phyloP scores from a whole-genome alignment of 2,888 invertebrate genomes.

The Folsomia candida region DNA sequence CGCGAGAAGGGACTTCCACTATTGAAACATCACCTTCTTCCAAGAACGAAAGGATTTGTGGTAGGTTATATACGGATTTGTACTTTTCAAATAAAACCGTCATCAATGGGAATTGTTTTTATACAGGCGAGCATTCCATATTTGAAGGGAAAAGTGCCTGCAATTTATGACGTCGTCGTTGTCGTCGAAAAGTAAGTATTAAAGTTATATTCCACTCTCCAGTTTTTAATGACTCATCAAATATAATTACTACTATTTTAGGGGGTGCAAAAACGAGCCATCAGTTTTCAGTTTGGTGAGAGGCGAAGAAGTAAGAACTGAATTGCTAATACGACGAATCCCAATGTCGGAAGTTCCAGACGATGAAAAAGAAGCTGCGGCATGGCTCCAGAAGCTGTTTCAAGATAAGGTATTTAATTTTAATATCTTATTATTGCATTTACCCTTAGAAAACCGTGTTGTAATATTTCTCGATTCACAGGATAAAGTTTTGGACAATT shows the following conservation, averaged over 20 bases:
- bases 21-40: slow-evolving; percentile 84
- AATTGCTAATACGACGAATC: slow-evolving; percentile 76
- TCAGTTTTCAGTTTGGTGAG: slow-evolving; percentile 44
- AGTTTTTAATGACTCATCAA: not conserved
- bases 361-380: slow-evolving; percentile 69
- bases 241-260: slow-evolving; percentile 7
- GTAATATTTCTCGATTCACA: slow-evolving; percentile 54
- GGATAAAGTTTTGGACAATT: slow-evolving; percentile 74
- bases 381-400: slow-evolving; percentile 80
- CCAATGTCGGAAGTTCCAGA: slow-evolving; percentile 76
- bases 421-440: slow-evolving; percentile 45
- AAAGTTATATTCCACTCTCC: not conserved
- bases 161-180: slow-evolving; percentile 73
- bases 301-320: slow-evolving; percentile 70
- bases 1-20: slow-evolving; percentile 77
- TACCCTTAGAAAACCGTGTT: not conserved
- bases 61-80: no score
- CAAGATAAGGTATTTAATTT: slow-evolving; percentile 61
- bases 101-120: no score
- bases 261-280: slow-evolving; percentile 32
- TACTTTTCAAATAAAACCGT: no score
- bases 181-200: slow-evolving; percentile 53
- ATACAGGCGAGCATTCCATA: slow-evolving; percentile 79
- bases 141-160: slow-evolving; percentile 69
- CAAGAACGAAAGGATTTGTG: slow-evolving; percentile 92